A percentile compares a stretch with the other conserved stretches of the same genome.
These are phyloP conservation scores for Xyrauchen texanus DNA, from an alignment of 2,113 vertebrate species.

Conservation along the genomic window DNA sequence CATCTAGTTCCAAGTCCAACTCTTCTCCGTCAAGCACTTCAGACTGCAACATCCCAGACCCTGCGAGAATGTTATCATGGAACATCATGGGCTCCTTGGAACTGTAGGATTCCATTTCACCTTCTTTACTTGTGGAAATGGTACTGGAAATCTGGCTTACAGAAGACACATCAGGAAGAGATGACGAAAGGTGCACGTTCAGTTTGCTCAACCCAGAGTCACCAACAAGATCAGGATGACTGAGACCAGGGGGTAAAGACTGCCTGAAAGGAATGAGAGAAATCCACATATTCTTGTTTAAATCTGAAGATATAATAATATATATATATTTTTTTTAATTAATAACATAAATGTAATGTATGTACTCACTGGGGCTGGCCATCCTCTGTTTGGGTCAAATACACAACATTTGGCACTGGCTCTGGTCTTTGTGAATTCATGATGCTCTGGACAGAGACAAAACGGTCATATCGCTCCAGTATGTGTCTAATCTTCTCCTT, in stretches of 20 bases:
- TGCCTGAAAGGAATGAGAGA: constrained; percentile 38
- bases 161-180: constrained; percentile 74
- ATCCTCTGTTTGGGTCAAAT: constrained; percentile 59
- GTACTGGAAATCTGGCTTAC: constrained; percentile 41
- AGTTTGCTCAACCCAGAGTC: constrained; percentile 58
- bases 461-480: constrained; percentile 84
- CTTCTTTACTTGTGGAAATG: constrained; percentile 8
- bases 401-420: constrained; percentile 57
- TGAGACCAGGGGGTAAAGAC: constrained; percentile 38
- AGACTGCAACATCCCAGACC: background rate
- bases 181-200: constrained; percentile 61
- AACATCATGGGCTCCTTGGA: constrained; percentile 57
- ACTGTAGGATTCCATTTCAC: constrained; percentile 37
- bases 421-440: constrained; percentile 75
- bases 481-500: constrained; percentile 89
- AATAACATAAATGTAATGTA: background rate
- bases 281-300: too few species aligned
- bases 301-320: too few species aligned
- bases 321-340: too few species aligned
- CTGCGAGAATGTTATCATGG: constrained; percentile 24
- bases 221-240: constrained; percentile 69
- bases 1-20: constrained; percentile 61
- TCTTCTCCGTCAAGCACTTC: constrained; percentile 53
- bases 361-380: constrained; percentile 51
- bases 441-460: constrained; percentile 82